A percentile compares a stretch with the other conserved stretches of the same genome.
phyloP scores from a whole-genome alignment of 1,140 invertebrate species.

The Habropoda laboriosa region DNA sequence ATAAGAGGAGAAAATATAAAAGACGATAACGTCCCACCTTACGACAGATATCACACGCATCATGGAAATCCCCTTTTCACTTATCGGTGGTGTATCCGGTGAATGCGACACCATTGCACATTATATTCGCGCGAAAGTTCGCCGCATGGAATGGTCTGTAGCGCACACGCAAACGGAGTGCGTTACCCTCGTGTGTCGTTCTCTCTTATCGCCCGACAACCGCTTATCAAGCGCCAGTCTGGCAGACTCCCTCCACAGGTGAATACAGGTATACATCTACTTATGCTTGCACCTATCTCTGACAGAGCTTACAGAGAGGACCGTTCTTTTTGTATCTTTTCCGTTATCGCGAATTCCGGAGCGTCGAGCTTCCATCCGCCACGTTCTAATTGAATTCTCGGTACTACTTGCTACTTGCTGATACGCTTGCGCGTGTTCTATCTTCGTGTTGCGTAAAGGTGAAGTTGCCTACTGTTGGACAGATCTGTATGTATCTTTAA shows the following conservation, averaged over 20 bases:
- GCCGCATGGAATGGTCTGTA: conserved; percentile 40
- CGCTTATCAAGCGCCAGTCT: conserved; percentile 73
- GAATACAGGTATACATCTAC: conserved; percentile 61
- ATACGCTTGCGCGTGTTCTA: conserved; percentile 37
- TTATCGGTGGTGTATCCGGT: conserved; percentile 31
- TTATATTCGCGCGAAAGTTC: conserved; percentile 36
- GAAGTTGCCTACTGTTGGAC: conserved; percentile 19
- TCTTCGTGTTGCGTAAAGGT: conserved; percentile 16
- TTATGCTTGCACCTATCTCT: conserved; percentile 39
- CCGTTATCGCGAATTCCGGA: conserved; percentile 65
- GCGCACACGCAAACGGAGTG: conserved; percentile 51
- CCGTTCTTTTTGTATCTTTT: conserved; percentile 58
- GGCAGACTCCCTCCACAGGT: conserved; percentile 67
- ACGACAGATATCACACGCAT: conserved; percentile 28
- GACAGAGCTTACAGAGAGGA: conserved; percentile 51
- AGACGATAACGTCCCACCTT: conserved; percentile 23
- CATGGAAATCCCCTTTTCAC: conserved; percentile 48
- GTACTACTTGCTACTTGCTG: conserved; percentile 24
- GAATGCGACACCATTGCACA: conserved; percentile 12
- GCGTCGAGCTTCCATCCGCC: conserved; percentile 55
- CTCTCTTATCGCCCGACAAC: conserved; percentile 68
- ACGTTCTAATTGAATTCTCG: conserved; percentile 64
- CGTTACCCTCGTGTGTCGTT: conserved; percentile 68
- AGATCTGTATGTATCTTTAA: not conserved
- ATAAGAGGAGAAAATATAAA: conserved; percentile 18